Base-by-base conservation (phyloP, 1,140 invertebrate genomes). In the Maniola jurtina region DNA sequence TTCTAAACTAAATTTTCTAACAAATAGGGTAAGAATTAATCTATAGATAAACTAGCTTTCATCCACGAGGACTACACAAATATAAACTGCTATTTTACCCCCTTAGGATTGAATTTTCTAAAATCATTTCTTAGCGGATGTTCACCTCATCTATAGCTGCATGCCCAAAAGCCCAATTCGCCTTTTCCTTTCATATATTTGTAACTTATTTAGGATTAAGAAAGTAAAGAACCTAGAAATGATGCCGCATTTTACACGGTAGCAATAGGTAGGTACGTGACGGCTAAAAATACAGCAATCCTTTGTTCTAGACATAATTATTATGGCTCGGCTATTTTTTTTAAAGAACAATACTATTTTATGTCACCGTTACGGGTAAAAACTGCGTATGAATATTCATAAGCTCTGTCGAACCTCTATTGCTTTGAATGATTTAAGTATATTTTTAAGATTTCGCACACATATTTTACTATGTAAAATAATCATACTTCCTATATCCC, bases 291-390 rank as follows among this genome's bases (percentile, higher is more conserved):
- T 63, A 68, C 56, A 38, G 55, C 54, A 36, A 34, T 59, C 60
- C 55, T 68, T 68, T 68, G 66, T 68, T 50, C 40, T n/a, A 13
- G 5, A 50, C 42, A 25, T 77, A 75, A 88, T 88, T 84, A 80
- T 84, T 83, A 82, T 81, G 76, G 79, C 79, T 74, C 72, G 73
- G 71, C 73, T 77, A 86, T 89, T 88, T 89, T 89, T 88, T 88
- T 78, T 59, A 55, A 25, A 63, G 73, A 73, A 86, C 84, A 86
- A 88, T 86, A 76, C 75, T 70, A 77, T 80, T 83, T 84, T 86
- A 83, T 86, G 84, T 86, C 81, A 83, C 83, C 80, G 83, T 82
- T 81, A 83, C 84, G 80, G 69, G 66, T 87, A 86, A 86, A 88
- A 86, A 86, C 81, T 77, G 3, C 47, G 35, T 64, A 81, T 88